Evolutionary conservation across 2,888 invertebrate species (phyloP), one percentile per base, ranked within the genome.

Genomic region (Caenorhabditis virilis): DNA sequence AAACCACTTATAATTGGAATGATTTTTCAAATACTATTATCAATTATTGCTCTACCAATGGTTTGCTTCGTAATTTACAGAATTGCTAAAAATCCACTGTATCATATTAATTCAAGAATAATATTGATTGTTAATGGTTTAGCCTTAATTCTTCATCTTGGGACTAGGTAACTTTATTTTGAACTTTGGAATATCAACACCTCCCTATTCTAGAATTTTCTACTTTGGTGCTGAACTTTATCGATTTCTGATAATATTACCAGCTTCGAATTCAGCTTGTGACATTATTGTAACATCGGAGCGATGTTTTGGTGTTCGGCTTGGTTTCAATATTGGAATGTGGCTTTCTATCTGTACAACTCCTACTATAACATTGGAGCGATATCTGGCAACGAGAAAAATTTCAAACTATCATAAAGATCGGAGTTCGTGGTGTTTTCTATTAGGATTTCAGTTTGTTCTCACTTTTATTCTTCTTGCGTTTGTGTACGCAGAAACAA

Each of bases 341-440:
- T 58, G 50, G 26, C n/a, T 58, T 13, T 45, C 51, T 5, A 58
- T 58, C 13, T 58, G 47, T 52, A 58, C 58, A n/a, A 58, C 47
- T 27, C 58, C 58, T 16, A 42, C 51, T 6, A 9, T 58, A 1
- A 41, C 42, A 4, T 22, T 48, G 1, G 58, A 58, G 26, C 43
- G 57, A 33, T 51, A n/a, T 22, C 5, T 45, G n/a, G 57, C 57
- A 3, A 36, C 45, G 1, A 30, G 27, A 5, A 20, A 22, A 38
- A 43, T 57, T 9, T 18, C 26, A 7, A 50, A 35, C 1, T 57
- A 57, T 43, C 50, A 58, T 25, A 51, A 43, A 20, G 51, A 58
- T 38, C 27, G 41, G 6, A 39, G 22, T 15, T 46, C 39, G 6
- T 51, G 57, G 57, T 49, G 42, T 6, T 41, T 45, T 45, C 25